Evolutionary conservation across 2,888 invertebrate species (phyloP).

Genomic region (Netelia virgata): DNA sequence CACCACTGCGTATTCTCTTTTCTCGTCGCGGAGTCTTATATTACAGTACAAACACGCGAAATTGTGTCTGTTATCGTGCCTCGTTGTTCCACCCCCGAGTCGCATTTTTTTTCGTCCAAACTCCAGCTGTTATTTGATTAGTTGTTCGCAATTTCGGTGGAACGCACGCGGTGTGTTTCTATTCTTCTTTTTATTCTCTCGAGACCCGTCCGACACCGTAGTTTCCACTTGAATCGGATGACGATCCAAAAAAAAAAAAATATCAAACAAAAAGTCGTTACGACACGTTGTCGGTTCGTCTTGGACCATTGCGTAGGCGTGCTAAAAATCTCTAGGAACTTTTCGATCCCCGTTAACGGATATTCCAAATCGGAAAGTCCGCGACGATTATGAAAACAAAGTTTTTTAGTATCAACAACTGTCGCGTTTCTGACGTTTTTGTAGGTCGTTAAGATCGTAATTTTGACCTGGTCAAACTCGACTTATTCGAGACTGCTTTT

Average conservation of each 20-base stretch:
- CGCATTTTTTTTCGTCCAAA: conserved; percentile 19
- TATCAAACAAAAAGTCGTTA: too few relatives aligned
- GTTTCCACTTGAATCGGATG: too few relatives aligned
- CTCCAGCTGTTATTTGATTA: conserved; percentile 33
- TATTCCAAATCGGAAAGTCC: neutral
- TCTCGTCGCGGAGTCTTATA: conserved; percentile 10
- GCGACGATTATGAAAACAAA: conserved; percentile 28
- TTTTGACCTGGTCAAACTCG: neutral
- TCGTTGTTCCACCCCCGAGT: neutral
- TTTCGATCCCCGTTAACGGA: neutral
- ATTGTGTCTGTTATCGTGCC: conserved; percentile 43
- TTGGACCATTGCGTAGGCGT: neutral
- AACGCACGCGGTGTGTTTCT: neutral
- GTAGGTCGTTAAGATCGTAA: conserved; percentile 38
- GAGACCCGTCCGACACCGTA: neutral
- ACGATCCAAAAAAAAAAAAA: too few relatives aligned
- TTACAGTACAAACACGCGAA: conserved; percentile 16
- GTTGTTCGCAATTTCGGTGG: neutral
- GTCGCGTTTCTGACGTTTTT: conserved; percentile 24
- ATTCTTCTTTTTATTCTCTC: neutral
- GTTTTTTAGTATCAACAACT: conserved; percentile 39
- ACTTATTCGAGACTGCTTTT: neutral
- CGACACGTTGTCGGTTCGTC: neutral
- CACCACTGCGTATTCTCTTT: conserved; percentile 9
- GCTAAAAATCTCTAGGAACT: neutral